These are phyloP conservation scores for Latrodectus elegans DNA, from an alignment of 2,888 invertebrate genomes.

Conservation along the genomic window DNA sequence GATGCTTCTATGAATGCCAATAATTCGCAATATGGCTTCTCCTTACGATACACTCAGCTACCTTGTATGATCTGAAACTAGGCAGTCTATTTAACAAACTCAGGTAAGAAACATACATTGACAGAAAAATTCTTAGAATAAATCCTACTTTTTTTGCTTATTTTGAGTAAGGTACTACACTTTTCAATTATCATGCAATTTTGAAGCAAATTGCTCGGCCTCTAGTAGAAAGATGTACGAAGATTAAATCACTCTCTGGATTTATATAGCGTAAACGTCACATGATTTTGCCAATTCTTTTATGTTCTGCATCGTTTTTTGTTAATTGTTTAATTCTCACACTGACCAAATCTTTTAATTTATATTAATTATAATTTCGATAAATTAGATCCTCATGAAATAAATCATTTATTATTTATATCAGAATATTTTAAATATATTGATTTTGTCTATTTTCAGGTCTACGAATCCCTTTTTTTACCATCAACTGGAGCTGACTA, in stretches of 20 bases:
- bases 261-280: no score
- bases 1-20: constrained; percentile 70
- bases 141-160: background rate
- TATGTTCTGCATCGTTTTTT: no score
- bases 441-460: constrained; percentile 29
- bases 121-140: background rate
- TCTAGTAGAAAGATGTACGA: background rate
- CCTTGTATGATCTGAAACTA: constrained; percentile 72
- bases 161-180: background rate
- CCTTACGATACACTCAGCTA: constrained; percentile 71
- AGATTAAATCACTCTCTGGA: no score
- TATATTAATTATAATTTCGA: no score
- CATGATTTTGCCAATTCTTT: no score
- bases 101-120: constrained; percentile 37
- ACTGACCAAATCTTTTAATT: background rate
- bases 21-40: constrained; percentile 71
- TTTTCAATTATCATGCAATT: background rate
- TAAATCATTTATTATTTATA: no score
- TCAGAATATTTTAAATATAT: no score
- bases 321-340: background rate
- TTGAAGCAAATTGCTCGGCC: background rate
- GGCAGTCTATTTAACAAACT: constrained; percentile 40
- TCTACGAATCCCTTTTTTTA: constrained; percentile 36
- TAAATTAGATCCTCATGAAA: no score
- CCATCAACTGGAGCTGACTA: constrained; percentile 47